phyloP scores from a whole-genome alignment of 53 echinoderm and acorn worm species.

The Pentamera pediparva region DNA sequence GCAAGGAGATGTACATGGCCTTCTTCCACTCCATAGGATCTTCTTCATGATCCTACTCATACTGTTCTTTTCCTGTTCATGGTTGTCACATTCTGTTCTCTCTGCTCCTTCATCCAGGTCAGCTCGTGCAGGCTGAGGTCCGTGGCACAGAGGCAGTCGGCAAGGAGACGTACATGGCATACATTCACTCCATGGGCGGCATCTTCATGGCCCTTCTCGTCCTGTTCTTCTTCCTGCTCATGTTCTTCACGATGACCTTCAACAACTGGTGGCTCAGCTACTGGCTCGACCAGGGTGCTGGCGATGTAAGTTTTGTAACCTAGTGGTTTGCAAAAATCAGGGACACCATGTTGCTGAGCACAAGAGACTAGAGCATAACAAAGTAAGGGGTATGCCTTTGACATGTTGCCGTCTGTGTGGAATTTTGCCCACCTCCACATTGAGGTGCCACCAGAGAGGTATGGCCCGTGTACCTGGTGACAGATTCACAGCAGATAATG shows the following conservation, averaged over 20 bases:
- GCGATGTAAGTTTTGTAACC: slow-evolving; percentile 38
- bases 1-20: slow-evolving; percentile 65
- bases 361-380: neutral
- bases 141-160: slow-evolving; percentile 54
- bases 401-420: neutral
- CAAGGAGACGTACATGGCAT: slow-evolving; percentile 69
- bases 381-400: neutral
- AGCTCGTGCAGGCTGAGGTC: slow-evolving; percentile 55
- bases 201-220: slow-evolving; percentile 62
- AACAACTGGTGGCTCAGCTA: slow-evolving; percentile 83
- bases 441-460: no score
- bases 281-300: slow-evolving; percentile 80
- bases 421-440: no score
- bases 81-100: no score
- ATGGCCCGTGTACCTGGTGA: no score
- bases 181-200: slow-evolving; percentile 80
- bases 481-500: no score
- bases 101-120: slow-evolving; percentile 27
- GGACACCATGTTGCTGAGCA: neutral
- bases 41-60: slow-evolving; percentile 51
- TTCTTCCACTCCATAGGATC: slow-evolving; percentile 76
- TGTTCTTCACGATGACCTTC: slow-evolving; percentile 74
- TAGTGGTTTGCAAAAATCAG: neutral
- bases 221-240: slow-evolving; percentile 60
- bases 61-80: no score